Base-by-base conservation (phyloP, 2,888 invertebrate genomes). In the Colletes collaris region DNA sequence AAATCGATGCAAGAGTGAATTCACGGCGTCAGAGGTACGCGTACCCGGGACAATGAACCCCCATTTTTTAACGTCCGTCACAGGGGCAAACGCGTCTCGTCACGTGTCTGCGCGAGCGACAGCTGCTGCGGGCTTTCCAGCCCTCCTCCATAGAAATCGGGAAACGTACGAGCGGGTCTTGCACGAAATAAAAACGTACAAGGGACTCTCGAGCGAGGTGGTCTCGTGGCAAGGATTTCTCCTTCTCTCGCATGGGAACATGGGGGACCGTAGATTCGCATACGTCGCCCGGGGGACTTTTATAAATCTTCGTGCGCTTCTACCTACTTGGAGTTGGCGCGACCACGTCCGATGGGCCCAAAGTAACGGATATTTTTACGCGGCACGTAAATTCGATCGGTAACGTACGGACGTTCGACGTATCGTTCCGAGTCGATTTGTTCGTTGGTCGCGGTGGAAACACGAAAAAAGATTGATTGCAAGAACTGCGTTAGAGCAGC, bases 21-120 rank as follows among this genome's bases (percentile, higher is more conserved):
- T 68, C 62, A 58, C 44, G 53, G 19, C 62, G 64, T 37, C 16
- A 44, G 27, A 37, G 52, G 67, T 59, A 7, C 44, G 19, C 53
- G 19, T 4, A 19, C 44, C 4, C 16, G n/a, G 69, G 62, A 90
- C 89, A 90, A 90, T 89, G 85, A 86, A 77, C 88, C 89, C 88
- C 83, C 77, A 89, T 90, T 90, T 87, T 86, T 87, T 86, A 83
- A 83, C 74, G 81, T 71, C 79, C 62, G 68, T 58, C 60, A 27
- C 44, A 13, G n/a, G 40, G 44, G 44, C 71, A 68, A 27, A n/a
- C 72, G 63, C 19, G 70, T 71, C 76, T 53, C 77, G 82, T 85
- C 87, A 80, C 82, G 76, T 76, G 79, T 85, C 84, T 74, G 68
- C 68, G 40, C 56, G 55, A 70, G 62, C 81, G 85, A 86, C 88